Conservation (phyloP, 2,113 vertebrate species). For the Melanotaenia duboulayi region DNA sequence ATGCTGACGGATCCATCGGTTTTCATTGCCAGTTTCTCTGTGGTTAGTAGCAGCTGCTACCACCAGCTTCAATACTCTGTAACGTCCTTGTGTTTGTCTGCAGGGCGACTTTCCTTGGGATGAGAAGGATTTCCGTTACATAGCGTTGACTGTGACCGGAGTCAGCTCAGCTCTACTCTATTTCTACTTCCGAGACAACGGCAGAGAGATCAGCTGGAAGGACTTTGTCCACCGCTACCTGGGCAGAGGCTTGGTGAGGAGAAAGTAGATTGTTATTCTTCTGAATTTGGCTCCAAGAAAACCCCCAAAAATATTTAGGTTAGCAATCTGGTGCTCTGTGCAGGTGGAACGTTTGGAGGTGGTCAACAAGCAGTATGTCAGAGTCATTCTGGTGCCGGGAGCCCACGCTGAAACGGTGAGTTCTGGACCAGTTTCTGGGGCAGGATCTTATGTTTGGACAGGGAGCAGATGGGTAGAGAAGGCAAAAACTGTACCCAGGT, state of each 20-base stretch:
- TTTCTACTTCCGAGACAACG: slow-evolving; percentile 76
- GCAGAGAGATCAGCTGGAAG: slow-evolving; percentile 87
- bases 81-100: background rate
- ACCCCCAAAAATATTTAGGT: too few relatives aligned
- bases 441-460: too few relatives aligned
- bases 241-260: slow-evolving; percentile 82
- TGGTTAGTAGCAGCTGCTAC: background rate
- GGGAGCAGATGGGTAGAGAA: too few relatives aligned
- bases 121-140: slow-evolving; percentile 82
- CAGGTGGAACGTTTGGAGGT: slow-evolving; percentile 85
- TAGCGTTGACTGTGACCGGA: slow-evolving; percentile 64
- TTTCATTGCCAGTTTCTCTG: background rate
- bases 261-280: too few relatives aligned
- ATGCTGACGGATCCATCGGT: background rate
- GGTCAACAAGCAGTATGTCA: slow-evolving; percentile 85
- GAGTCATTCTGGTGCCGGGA: slow-evolving; percentile 79
- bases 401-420: slow-evolving; percentile 73
- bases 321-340: background rate
- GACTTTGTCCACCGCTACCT: slow-evolving; percentile 85
- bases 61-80: background rate
- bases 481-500: too few relatives aligned
- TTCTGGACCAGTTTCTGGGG: too few relatives aligned
- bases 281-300: too few relatives aligned
- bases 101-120: slow-evolving; percentile 87
- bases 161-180: slow-evolving; percentile 71